Evolutionary conservation across 2,113 vertebrate genomes (phyloP).

Genomic region (Rhodinocichla rosea): DNA sequence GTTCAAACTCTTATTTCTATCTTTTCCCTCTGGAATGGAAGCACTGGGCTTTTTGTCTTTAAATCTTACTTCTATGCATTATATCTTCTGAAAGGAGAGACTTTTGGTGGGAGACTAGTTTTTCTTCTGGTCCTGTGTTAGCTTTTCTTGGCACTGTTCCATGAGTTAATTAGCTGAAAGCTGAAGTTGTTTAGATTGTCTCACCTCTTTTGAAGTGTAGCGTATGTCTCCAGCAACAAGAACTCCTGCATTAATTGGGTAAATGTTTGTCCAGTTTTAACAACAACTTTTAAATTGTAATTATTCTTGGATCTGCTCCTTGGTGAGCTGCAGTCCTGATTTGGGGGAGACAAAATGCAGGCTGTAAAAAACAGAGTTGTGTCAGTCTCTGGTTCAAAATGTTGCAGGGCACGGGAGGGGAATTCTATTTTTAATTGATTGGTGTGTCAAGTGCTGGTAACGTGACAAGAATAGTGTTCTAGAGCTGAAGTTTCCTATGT

Average conservation of each 20-base stretch:
- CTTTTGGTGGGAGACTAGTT: neutral
- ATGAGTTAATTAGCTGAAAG: conserved; percentile 6
- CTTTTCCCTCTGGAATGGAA: neutral
- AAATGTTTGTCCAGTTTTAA: neutral
- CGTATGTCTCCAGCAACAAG: neutral
- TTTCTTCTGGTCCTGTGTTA: neutral
- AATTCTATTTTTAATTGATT: neutral
- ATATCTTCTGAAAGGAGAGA: neutral
- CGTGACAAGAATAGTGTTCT: neutral
- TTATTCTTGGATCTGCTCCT: neutral
- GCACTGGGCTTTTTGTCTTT: neutral
- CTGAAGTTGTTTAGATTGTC: conserved; percentile 11
- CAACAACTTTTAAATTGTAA: neutral
- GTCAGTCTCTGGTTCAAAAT: neutral
- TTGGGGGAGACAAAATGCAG: neutral
- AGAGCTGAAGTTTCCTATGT: neutral
- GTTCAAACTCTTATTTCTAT: neutral
- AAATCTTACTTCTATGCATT: neutral
- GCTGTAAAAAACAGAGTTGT: neutral
- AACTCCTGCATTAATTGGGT: neutral
- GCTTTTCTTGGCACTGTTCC: neutral
- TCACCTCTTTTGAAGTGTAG: neutral
- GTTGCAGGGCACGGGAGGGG: neutral
- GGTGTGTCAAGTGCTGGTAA: neutral
- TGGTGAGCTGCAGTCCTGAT: neutral